These are phyloP conservation scores for Aleiodes leptofemur DNA, from an alignment of 2,888 invertebrate species.

Conservation along the genomic window DNA sequence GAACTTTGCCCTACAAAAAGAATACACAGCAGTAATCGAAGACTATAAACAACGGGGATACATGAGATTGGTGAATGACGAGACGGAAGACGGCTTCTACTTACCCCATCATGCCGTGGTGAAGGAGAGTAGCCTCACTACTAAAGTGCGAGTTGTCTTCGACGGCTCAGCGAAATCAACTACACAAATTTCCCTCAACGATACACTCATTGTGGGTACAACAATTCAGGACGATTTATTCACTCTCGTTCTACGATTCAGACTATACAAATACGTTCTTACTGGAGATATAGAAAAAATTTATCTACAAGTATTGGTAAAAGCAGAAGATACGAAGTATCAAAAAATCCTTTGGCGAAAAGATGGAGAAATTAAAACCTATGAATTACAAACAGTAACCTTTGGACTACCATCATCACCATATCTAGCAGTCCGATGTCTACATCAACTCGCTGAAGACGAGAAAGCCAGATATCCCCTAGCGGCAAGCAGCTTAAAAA, in stretches of 20 bases:
- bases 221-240: slow-evolving; percentile 57
- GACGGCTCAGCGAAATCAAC: slow-evolving; percentile 55
- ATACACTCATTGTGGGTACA: slow-evolving; percentile 54
- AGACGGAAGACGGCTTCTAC: slow-evolving; percentile 50
- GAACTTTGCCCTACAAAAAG: slow-evolving; percentile 31
- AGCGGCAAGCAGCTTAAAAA: slow-evolving; percentile 19
- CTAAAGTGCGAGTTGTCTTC: slow-evolving; percentile 56
- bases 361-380: neutral
- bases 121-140: slow-evolving; percentile 46
- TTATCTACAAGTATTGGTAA: slow-evolving; percentile 56
- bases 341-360: slow-evolving; percentile 54
- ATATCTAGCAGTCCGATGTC: slow-evolving; percentile 53
- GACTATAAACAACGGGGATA: slow-evolving; percentile 52
- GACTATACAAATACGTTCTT: slow-evolving; percentile 52
- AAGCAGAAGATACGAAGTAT: slow-evolving; percentile 47
- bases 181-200: slow-evolving; percentile 50
- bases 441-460: slow-evolving; percentile 55
- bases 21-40: slow-evolving; percentile 40
- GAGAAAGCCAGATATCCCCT: slow-evolving; percentile 38
- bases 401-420: slow-evolving; percentile 52
- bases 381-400: slow-evolving; percentile 46
- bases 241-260: slow-evolving; percentile 53
- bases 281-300: slow-evolving; percentile 52
- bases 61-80: slow-evolving; percentile 40
- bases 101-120: slow-evolving; percentile 64